phyloP scores from a whole-genome alignment of 2,113 vertebrate genomes.

The Corvus hawaiiensis region DNA sequence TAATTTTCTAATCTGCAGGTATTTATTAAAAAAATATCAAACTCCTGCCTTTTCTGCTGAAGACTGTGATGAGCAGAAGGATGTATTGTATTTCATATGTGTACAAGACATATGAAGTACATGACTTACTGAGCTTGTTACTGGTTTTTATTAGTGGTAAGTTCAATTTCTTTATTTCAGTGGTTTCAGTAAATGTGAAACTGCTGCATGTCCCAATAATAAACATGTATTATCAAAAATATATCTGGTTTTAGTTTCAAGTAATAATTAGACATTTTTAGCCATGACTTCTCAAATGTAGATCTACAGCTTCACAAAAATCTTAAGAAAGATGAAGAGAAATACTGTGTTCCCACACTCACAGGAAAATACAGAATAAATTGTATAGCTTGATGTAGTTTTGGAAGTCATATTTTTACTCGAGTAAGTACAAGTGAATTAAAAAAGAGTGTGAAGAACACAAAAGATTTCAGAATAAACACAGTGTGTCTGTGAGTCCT shows the following conservation, averaged over 20 bases:
- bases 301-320: not conserved
- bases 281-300: not conserved
- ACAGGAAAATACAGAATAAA: not conserved
- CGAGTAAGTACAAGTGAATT: not conserved
- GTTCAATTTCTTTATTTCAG: not conserved
- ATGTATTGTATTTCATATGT: not conserved
- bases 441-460: not conserved
- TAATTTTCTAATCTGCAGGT: not conserved
- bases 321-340: not conserved
- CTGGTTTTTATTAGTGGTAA: not conserved
- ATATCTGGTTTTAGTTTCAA: not conserved
- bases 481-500: not conserved
- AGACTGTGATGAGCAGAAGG: not conserved
- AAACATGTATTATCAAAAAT: not conserved
- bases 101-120: not conserved
- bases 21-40: not conserved
- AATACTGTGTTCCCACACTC: not conserved
- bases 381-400: not conserved
- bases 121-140: not conserved
- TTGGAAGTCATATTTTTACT: not conserved
- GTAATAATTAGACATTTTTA: not conserved
- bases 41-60: not conserved
- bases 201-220: not conserved
- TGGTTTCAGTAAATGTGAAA: not conserved
- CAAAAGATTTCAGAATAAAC: not conserved